A percentile compares a stretch with the other conserved stretches of the same genome.
Evolutionary conservation across 37 sponge, comb jelly and placozoan species (phyloP).

Genomic region (Halisarca cf. caerulea): DNA sequence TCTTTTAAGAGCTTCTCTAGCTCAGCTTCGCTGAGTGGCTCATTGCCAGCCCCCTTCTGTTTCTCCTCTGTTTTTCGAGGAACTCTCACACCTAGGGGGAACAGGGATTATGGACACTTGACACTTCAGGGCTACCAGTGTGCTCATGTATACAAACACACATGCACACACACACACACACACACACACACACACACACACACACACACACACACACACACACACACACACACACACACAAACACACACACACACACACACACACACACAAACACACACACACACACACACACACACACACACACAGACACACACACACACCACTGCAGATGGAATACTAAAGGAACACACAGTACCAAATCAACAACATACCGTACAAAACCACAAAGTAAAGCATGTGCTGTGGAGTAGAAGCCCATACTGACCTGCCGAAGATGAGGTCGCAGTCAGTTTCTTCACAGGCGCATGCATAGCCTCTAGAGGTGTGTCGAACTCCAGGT

Average conservation of each 20-base stretch:
- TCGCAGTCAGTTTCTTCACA: background rate
- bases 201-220: slow-evolving; percentile 25
- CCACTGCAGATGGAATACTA: background rate
- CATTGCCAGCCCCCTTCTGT: background rate
- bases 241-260: background rate
- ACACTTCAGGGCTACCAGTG: too few relatives aligned
- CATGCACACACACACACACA: slow-evolving; percentile 16
- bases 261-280: slow-evolving; percentile 21
- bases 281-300: slow-evolving; percentile 21
- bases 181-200: slow-evolving; percentile 21
- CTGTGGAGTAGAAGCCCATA: too few relatives aligned
- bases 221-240: background rate
- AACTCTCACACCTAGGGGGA: background rate
- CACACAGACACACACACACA: slow-evolving; percentile 22
- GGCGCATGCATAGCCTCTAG: slow-evolving; percentile 64
- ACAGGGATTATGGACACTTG: too few relatives aligned
- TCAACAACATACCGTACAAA: too few relatives aligned
- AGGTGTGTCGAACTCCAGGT: slow-evolving; percentile 70
- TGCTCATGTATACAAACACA: background rate
- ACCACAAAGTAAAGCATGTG: too few relatives aligned
- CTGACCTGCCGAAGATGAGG: background rate
- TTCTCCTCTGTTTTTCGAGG: background rate
- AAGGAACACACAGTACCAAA: too few relatives aligned
- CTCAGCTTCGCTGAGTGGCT: background rate
- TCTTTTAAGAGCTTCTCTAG: background rate